Evolutionary conservation across 2,888 invertebrate genomes (phyloP), one percentile per base, ranked within the genome.

Genomic region (Oithona nana): DNA sequence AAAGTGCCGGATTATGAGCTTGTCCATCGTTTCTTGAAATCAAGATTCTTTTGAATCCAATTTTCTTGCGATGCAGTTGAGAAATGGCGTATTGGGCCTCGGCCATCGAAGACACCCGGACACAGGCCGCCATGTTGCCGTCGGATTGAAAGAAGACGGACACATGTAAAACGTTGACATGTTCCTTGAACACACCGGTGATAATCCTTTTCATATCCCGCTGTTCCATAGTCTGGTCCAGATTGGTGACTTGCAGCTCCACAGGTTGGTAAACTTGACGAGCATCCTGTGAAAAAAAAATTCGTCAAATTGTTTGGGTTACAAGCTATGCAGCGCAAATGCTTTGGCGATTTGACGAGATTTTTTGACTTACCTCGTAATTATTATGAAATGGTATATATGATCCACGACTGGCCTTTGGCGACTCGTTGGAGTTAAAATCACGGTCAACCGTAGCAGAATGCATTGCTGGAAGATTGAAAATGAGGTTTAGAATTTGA

Each of bases 1-100:
- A 16, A 39, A 39, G 39, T 16, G 16, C 8, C 6, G 39, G 39
- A 16, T 39, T 39, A 39, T 39, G 39, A 39, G 8, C 39, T 16
- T 39, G 39, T 16, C 39, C 39, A 39, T 39, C 8, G 39, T 16
- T 39, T 11, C 16, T 6, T 6, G 39, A 39, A 39, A 90, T 84
- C 66, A 84, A 79, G 64, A 90, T 84, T 58, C 88, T 76, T 69
- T 86, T 84, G 66, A 83, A 83, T 6, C 86, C 89, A 64, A 90
- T 77, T 70, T 86, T 84, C 64, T 83, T 82, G 63, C 87, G 81
- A 73, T 90, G 89, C 57, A 89, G 77, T 69, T 86, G 83, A 0
- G 88, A 86, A 66, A 90, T 87, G 31, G 84, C 83, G 67, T 71
- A 73, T 51, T 74, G 70, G 4, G 75, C 76, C 65, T 76, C 76